Conservation (phyloP, 92 coral and sea anemone genomes). For the Parazoanthus darwini region DNA sequence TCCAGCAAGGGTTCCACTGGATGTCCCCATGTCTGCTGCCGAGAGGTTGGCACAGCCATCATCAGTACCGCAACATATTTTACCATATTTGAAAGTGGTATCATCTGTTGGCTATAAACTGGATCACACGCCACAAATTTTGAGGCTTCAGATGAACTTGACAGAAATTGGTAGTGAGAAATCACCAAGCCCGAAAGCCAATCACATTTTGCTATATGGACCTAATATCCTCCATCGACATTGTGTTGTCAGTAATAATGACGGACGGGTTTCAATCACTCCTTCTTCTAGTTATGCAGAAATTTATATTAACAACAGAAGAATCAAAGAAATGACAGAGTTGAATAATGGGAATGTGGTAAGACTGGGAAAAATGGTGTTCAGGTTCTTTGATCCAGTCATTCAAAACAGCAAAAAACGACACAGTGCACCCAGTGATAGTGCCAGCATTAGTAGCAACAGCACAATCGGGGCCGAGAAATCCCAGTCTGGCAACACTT, state of each 20-base stretch:
- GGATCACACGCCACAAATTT: slow-evolving; percentile 55
- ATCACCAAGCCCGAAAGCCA: slow-evolving; percentile 71
- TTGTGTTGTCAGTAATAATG: slow-evolving; percentile 84
- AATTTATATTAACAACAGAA: slow-evolving; percentile 67
- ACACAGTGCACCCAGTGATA: slow-evolving; percentile 70
- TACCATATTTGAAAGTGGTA: slow-evolving; percentile 75
- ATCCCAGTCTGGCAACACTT: slow-evolving; percentile 25
- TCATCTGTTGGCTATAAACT: slow-evolving; percentile 76
- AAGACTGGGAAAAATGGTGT: slow-evolving; percentile 70
- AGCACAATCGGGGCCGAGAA: slow-evolving; percentile 63
- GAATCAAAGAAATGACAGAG: slow-evolving; percentile 81
- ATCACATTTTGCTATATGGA: slow-evolving; percentile 61
- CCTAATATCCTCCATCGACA: slow-evolving; percentile 83
- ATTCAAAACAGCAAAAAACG: slow-evolving; percentile 57
- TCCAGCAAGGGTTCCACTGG: slow-evolving; percentile 78
- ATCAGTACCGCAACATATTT: slow-evolving; percentile 69
- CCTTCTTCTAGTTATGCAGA: slow-evolving; percentile 88
- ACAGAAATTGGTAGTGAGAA: slow-evolving; percentile 91
- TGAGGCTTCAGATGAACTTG: slow-evolving; percentile 81
- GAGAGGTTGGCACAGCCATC: slow-evolving; percentile 67
- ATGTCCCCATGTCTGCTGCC: slow-evolving; percentile 53
- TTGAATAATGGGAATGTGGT: slow-evolving; percentile 72
- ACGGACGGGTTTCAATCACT: slow-evolving; percentile 75
- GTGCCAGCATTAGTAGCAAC: slow-evolving; percentile 63
- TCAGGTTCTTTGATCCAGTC: slow-evolving; percentile 82